Base-by-base conservation (phyloP, 2,797 vertebrate genomes). In the Microcaecilia unicolor region DNA sequence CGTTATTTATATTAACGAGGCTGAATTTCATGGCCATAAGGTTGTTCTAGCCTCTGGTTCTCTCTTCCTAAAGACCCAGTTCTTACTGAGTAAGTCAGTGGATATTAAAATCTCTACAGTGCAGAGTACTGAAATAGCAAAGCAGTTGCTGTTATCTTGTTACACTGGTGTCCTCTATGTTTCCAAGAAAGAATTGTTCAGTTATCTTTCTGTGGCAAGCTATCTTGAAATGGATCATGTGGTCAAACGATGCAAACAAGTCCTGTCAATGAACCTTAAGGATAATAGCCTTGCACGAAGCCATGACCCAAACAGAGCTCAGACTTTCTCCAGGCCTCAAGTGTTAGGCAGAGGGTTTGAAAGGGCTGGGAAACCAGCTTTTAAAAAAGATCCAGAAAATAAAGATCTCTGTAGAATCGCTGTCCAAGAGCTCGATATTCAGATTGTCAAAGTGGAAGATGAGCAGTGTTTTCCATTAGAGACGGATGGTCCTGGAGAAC, bases 191-290 rank as follows among this genome's bases (percentile, higher is more conserved):
- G 93, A 99, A 64, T 82, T 99, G 37, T 78, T 99, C 32, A 93
- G 98, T 48, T 99, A 99, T 58, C 78, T 99, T 38, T 98, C 93
- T 0, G 96, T 94, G 3, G 96, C 96, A 18, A 99, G 96, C 64
- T 99, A 98, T 22, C 84, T 99, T 23, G 96, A 99, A 56, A 99
- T 99, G 95, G 92, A 92, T 34, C 95, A 99, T 55, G 93, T 99
- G 12, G 96, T 99, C 39, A 94, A 98, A 62, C 93, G 94, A 55
- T 99, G 96, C 57, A 99, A 95, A 0, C 86, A 97, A 55, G 93
- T 95, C n/a, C 80, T 99, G 28, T 93, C 4, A 10, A 15, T 20
- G 34, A 15, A 34, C 31, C 18, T 25, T 28, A 30, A n/a, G 48
- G 39, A 24, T 10, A 12, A 44, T 12, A 38, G 49, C 13, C 7